phyloP scores from a whole-genome alignment of 2,797 vertebrate genomes.

The Margarornis squamiger region DNA sequence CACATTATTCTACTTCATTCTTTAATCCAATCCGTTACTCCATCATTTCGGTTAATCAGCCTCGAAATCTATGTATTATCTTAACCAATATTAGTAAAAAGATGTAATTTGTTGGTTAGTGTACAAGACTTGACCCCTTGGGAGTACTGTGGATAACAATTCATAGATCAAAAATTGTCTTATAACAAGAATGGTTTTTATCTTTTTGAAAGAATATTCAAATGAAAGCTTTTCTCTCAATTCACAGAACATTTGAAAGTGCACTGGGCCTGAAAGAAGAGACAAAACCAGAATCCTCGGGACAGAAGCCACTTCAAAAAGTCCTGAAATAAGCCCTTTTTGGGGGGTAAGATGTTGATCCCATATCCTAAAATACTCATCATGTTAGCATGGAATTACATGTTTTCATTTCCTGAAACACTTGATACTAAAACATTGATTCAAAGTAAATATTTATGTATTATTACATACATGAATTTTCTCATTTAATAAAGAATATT shows the following conservation, averaged over 20 bases:
- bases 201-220: not conserved
- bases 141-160: not conserved
- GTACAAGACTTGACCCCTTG: not conserved
- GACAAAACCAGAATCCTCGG: not conserved
- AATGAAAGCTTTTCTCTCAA: not conserved
- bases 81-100: not conserved
- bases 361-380: not conserved
- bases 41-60: not conserved
- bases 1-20: not conserved
- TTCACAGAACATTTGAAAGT: not conserved
- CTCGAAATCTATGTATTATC: not conserved
- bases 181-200: not conserved
- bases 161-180: not conserved
- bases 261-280: not conserved
- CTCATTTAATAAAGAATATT: not conserved
- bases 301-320: not conserved
- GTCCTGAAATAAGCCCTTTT: not conserved
- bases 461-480: not conserved
- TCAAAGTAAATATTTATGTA: not conserved
- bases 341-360: not conserved
- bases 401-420: not conserved
- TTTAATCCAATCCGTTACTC: not conserved
- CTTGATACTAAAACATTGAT: not conserved
- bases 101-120: not conserved
- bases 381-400: not conserved